A percentile compares a stretch with the other conserved stretches of the same genome.
Evolutionary conservation across 2,888 invertebrate species (phyloP).

Genomic region (Stenodema calcarata): DNA sequence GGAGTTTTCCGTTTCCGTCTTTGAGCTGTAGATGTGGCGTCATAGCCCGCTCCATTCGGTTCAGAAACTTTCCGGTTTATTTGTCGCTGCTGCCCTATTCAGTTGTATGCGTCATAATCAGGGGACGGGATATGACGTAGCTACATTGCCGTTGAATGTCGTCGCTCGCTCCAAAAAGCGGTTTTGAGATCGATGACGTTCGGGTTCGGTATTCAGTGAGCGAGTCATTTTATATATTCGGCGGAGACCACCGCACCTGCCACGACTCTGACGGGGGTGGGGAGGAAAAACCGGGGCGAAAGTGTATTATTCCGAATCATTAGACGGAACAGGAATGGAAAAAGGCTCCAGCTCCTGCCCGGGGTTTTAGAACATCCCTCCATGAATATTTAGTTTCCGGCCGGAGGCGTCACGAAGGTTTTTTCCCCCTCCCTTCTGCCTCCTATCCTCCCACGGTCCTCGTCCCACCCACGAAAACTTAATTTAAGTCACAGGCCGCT

Average conservation of each 20-base stretch:
- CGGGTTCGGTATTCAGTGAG: background rate
- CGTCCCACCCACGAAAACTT: background rate
- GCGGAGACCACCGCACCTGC: background rate
- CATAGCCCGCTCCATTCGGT: no score
- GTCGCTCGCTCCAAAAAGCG: background rate
- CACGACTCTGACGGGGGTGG: background rate
- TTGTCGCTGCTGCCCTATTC: no score
- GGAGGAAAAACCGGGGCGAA: background rate
- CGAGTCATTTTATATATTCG: slow-evolving; percentile 13
- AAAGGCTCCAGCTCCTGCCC: background rate
- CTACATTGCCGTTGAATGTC: no score
- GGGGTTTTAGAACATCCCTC: slow-evolving; percentile 7
- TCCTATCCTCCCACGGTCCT: background rate
- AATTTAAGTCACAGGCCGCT: background rate
- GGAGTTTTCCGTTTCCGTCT: no score
- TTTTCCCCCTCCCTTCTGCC: background rate
- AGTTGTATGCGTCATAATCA: no score
- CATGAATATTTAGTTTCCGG: slow-evolving; percentile 30
- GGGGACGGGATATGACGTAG: no score
- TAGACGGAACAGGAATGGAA: slow-evolving; percentile 21
- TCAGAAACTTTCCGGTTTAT: no score
- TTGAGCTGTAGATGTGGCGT: no score
- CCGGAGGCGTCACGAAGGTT: slow-evolving; percentile 1
- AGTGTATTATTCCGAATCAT: slow-evolving; percentile 24
- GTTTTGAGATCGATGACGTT: background rate